Conservation (phyloP, 2,797 vertebrate species). For the Threskiornis aethiopicus region DNA sequence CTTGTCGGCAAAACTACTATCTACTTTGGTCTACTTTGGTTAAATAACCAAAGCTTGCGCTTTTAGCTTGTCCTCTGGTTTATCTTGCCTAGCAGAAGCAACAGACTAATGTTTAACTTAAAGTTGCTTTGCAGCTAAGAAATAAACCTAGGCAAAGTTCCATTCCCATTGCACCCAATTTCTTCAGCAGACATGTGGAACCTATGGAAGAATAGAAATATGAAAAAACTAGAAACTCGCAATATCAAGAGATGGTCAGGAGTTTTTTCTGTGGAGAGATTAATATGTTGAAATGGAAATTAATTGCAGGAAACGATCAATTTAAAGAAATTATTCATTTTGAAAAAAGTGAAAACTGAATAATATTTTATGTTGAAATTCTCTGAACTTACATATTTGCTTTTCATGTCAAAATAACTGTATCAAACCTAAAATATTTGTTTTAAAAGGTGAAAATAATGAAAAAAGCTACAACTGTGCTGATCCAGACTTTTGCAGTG, state of each 20-base stretch:
- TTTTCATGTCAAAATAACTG: not conserved
- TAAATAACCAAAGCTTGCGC: not conserved
- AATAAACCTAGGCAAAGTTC: not conserved
- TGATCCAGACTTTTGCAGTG: not conserved
- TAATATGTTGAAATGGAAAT: not conserved
- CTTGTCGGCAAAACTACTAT: not conserved
- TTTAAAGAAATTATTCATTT: not conserved
- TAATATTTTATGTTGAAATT: not conserved
- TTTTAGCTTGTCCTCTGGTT: not conserved
- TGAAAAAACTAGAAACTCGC: not conserved
- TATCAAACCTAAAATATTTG: not conserved
- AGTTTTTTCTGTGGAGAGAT: not conserved
- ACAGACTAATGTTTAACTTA: not conserved
- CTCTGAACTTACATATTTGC: not conserved
- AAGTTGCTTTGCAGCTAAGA: not conserved
- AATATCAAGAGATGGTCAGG: not conserved
- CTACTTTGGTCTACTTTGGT: not conserved
- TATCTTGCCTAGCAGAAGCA: not conserved
- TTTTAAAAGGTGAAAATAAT: not conserved
- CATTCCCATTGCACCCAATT: not conserved
- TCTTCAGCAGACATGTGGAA: not conserved
- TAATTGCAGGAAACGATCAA: not conserved
- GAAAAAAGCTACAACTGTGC: not conserved
- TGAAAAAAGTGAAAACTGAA: not conserved
- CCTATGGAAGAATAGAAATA: not conserved